phyloP scores from a whole-genome alignment of 2,797 vertebrate species.

The Enteromius trimaculatus region DNA sequence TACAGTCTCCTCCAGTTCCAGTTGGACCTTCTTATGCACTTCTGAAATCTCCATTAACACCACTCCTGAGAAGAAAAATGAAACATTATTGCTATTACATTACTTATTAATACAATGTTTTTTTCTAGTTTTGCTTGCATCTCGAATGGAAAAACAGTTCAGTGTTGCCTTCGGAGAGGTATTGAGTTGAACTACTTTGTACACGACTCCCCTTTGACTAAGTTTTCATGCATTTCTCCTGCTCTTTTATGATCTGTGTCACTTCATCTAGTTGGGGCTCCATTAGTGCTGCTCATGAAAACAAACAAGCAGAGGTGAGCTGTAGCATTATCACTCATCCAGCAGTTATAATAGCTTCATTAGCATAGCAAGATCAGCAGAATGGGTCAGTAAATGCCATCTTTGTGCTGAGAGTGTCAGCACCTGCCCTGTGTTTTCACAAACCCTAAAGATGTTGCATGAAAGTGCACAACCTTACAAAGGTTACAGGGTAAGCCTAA shows the following conservation, averaged over 20 bases:
- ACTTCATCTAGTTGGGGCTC: conserved; percentile 23
- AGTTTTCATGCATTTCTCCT: neutral
- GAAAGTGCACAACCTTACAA: neutral
- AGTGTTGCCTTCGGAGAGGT: neutral
- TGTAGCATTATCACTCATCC: conserved; percentile 42
- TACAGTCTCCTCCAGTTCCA: conserved; percentile 91
- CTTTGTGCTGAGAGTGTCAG: conserved; percentile 70
- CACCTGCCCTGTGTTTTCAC: conserved; percentile 68
- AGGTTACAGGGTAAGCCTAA: conserved; percentile 14
- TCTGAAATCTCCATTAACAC: conserved; percentile 94
- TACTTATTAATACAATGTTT: neutral
- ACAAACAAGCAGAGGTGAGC: conserved; percentile 43
- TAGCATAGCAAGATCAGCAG: conserved; percentile 81
- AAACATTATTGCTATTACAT: conserved; percentile 28
- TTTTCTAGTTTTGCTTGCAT: neutral
- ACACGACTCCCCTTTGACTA: neutral
- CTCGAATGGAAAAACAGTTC: neutral
- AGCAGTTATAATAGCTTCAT: conserved; percentile 73
- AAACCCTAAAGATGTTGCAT: conserved; percentile 45
- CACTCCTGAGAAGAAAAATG: conserved; percentile 79
- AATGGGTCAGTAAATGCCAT: conserved; percentile 79
- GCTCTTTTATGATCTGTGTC: neutral
- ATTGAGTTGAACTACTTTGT: neutral
- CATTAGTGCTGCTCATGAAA: conserved; percentile 33
- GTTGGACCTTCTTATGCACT: conserved; percentile 87